A percentile compares a stretch with the other conserved stretches of the same genome.
Evolutionary conservation across 2,113 vertebrate species (phyloP).

Genomic region (Pogona vitticeps): DNA sequence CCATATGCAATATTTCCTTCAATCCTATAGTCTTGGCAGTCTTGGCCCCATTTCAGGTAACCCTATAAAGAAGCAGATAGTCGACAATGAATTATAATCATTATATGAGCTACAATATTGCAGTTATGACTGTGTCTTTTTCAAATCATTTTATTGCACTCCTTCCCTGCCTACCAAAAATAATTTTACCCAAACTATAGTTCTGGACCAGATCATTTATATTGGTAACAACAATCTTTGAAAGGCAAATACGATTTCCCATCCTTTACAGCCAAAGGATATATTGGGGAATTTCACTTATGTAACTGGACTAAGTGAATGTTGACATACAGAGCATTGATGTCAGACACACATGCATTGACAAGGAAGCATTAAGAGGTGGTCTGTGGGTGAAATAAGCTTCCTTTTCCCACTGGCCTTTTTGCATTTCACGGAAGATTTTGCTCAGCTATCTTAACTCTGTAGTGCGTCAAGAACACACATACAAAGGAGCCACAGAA

Average conservation of each 20-base stretch:
- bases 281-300: not conserved
- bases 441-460: not conserved
- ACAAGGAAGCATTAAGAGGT: not conserved
- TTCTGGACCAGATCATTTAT: constrained; percentile 73
- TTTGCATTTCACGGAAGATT: not conserved
- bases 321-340: no score
- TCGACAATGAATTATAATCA: not conserved
- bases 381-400: not conserved
- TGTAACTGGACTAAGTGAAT: not conserved
- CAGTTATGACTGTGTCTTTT: not conserved
- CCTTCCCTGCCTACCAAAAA: constrained; percentile 78
- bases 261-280: not conserved
- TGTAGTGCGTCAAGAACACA: not conserved
- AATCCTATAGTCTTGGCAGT: constrained; percentile 76
- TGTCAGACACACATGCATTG: no score
- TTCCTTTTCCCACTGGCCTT: not conserved
- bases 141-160: constrained; percentile 54
- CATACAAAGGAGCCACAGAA: not conserved
- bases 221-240: not conserved
- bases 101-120: not conserved
- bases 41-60: constrained; percentile 76
- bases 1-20: constrained; percentile 74
- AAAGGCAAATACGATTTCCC: not conserved
- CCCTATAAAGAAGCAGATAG: constrained; percentile 48
- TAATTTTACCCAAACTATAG: constrained; percentile 80